phyloP scores from a whole-genome alignment of 1,140 invertebrate genomes.

The Ridgeia piscesae region DNA sequence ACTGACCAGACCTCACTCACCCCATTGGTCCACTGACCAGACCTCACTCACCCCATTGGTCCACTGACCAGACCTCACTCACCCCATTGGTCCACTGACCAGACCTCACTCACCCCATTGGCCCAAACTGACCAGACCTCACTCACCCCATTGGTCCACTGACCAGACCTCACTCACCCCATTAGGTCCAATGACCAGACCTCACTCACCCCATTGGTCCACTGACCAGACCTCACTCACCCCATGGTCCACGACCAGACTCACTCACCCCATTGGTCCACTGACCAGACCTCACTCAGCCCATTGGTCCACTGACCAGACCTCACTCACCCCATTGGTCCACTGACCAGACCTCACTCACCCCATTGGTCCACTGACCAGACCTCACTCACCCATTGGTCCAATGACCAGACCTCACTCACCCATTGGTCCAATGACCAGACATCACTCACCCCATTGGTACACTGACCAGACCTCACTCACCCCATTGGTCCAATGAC shows the following conservation, averaged over 20 bases:
- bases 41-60: slow-evolving; percentile 80
- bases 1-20: slow-evolving; percentile 60
- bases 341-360: slow-evolving; percentile 56
- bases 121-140: slow-evolving; percentile 63
- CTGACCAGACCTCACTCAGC: slow-evolving; percentile 59
- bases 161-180: slow-evolving; percentile 67
- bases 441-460: slow-evolving; percentile 76
- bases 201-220: slow-evolving; percentile 85
- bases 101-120: slow-evolving; percentile 75
- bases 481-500: slow-evolving; percentile 84
- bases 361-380: slow-evolving; percentile 81
- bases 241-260: slow-evolving; percentile 69
- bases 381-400: slow-evolving; percentile 68
- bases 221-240: slow-evolving; percentile 60
- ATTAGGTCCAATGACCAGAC: slow-evolving; percentile 68
- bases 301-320: slow-evolving; percentile 78
- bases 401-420: slow-evolving; percentile 47
- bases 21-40: slow-evolving; percentile 78
- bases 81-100: slow-evolving; percentile 83
- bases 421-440: slow-evolving; percentile 67
- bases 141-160: slow-evolving; percentile 87
- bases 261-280: slow-evolving; percentile 87
- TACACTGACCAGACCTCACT: slow-evolving; percentile 42
- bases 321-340: slow-evolving; percentile 83
- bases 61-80: slow-evolving; percentile 58